phyloP scores from a whole-genome alignment of 1,140 invertebrate species.

The Meteorus sp. region DNA sequence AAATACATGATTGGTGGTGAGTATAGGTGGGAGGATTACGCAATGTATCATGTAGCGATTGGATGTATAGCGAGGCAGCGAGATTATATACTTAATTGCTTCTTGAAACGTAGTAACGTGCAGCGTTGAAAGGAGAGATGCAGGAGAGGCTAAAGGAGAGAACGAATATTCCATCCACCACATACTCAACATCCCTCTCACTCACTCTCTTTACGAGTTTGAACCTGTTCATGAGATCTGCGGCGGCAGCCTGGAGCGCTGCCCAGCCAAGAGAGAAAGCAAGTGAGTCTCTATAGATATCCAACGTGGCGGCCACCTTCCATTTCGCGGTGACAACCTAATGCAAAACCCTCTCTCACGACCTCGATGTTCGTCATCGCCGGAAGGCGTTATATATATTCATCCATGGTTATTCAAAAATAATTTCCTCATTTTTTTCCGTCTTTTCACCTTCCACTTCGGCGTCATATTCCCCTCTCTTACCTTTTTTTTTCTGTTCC shows the following conservation, averaged over 20 bases:
- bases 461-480: too few relatives aligned
- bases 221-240: background rate
- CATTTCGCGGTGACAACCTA: background rate
- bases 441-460: background rate
- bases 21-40: constrained; percentile 1
- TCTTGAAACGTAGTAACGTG: constrained; percentile 19
- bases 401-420: background rate
- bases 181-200: background rate
- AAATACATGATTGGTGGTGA: background rate
- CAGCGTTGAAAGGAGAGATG: constrained; percentile 7
- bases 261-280: constrained; percentile 12
- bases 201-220: background rate
- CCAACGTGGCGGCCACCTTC: background rate
- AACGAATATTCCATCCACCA: too few relatives aligned
- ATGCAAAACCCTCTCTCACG: background rate
- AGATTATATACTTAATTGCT: constrained; percentile 15
- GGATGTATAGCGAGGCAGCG: too few relatives aligned
- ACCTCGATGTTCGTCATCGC: background rate
- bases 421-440: background rate
- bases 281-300: too few relatives aligned
- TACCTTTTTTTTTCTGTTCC: too few relatives aligned
- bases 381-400: background rate
- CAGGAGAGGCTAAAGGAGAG: background rate
- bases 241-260: constrained; percentile 14
- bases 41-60: constrained; percentile 4